These are phyloP conservation scores for Gopherus evgoodei DNA, from an alignment of 2,113 vertebrate species.

Conservation along the genomic window DNA sequence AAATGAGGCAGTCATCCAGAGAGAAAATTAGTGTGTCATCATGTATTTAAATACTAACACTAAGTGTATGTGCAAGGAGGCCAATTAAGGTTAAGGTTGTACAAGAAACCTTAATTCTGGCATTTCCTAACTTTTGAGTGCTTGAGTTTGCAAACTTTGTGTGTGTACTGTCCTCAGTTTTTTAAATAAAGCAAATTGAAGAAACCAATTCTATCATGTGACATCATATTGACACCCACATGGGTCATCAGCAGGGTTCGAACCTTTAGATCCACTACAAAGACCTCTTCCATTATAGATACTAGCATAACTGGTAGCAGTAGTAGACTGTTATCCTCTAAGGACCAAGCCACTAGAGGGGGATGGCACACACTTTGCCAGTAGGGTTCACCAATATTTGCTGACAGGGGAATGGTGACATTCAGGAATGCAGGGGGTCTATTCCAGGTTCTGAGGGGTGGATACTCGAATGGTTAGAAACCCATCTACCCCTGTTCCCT, in stretches of 20 bases:
- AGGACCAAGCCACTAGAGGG: rapidly evolving
- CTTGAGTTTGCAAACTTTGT: rapidly evolving
- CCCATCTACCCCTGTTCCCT: not conserved
- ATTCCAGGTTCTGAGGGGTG: not conserved
- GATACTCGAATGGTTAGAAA: not conserved
- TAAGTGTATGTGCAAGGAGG: not conserved
- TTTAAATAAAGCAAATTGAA: not conserved
- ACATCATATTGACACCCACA: rapidly evolving
- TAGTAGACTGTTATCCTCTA: not conserved
- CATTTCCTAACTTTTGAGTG: not conserved
- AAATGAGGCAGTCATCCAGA: not conserved
- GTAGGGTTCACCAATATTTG: not conserved
- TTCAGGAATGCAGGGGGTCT: not conserved
- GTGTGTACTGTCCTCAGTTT: rapidly evolving
- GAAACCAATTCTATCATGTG: rapidly evolving
- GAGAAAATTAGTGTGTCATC: not conserved
- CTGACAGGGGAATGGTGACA: not conserved
- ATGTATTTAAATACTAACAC: not conserved
- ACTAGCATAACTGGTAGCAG: not conserved
- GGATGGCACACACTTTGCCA: not conserved
- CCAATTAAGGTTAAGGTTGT: not conserved
- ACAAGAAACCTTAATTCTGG: not conserved
- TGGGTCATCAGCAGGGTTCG: not conserved
- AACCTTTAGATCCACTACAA: not conserved
- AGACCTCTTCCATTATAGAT: rapidly evolving